phyloP scores from a whole-genome alignment of 2,797 vertebrate species.

The Oreochromis mossambicus region DNA sequence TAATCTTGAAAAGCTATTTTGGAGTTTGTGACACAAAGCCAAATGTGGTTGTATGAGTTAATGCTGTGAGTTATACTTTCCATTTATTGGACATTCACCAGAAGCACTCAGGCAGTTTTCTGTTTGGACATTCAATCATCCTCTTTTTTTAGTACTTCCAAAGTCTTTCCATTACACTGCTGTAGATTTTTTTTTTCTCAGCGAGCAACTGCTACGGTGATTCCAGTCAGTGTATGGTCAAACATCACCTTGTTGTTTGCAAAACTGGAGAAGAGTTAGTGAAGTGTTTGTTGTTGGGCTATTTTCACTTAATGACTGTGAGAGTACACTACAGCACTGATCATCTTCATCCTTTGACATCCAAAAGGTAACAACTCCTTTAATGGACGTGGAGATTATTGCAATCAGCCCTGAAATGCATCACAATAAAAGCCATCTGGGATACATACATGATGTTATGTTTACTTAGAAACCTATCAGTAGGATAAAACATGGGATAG shows the following conservation, averaged over 20 bases:
- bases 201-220: background rate
- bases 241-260: background rate
- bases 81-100: conserved; percentile 14
- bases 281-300: conserved; percentile 18
- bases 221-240: background rate
- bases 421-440: conserved; percentile 55
- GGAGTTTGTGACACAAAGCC: background rate
- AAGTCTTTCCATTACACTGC: background rate
- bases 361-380: conserved; percentile 63
- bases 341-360: conserved; percentile 41
- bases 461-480: conserved; percentile 39
- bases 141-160: conserved; percentile 4
- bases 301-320: conserved; percentile 39
- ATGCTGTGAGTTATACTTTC: conserved; percentile 28
- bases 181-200: background rate
- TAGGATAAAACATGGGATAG: conserved; percentile 3
- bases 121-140: conserved; percentile 8
- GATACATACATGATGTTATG: conserved; percentile 39
- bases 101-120: conserved; percentile 22
- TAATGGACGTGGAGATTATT: conserved; percentile 55
- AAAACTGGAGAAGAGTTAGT: background rate
- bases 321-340: conserved; percentile 35
- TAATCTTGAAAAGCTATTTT: background rate
- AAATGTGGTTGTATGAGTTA: background rate
- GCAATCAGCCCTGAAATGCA: conserved; percentile 54